These are phyloP conservation scores for Procambarus clarkii DNA, from an alignment of 1,140 invertebrate genomes.

Conservation along the genomic window DNA sequence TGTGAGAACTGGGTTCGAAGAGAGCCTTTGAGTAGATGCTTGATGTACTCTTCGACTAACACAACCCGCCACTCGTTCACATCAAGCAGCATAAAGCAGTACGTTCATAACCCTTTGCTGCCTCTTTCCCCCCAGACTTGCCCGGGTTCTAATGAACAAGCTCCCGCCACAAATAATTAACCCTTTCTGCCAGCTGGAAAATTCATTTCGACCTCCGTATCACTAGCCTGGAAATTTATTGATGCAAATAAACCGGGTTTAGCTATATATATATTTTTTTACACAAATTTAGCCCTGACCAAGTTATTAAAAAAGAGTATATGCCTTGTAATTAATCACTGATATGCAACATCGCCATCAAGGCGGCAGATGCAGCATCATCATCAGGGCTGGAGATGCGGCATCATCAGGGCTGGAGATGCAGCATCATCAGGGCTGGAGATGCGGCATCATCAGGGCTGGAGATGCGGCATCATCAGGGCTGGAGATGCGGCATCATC, in stretches of 20 bases:
- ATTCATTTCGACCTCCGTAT: neutral
- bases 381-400: too few relatives aligned
- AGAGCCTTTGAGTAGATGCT: too few relatives aligned
- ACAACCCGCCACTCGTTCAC: neutral
- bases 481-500: too few relatives aligned
- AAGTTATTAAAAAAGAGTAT: neutral
- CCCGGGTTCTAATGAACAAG: neutral
- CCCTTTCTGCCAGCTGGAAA: slow-evolving; percentile 8
- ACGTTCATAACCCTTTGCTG: neutral
- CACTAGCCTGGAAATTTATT: neutral
- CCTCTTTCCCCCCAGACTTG: neutral
- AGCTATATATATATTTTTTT: neutral
- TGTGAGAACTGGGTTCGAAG: too few relatives aligned
- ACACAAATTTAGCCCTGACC: neutral
- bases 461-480: too few relatives aligned
- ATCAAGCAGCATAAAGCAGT: neutral
- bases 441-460: too few relatives aligned
- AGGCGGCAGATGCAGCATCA: too few relatives aligned
- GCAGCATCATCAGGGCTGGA: too few relatives aligned
- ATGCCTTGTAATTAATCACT: neutral
- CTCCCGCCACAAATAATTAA: neutral
- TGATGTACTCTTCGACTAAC: too few relatives aligned
- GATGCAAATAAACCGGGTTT: slow-evolving; percentile 10
- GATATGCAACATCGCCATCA: neutral
- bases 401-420: too few relatives aligned